Percentiles rank a stretch among this genome's conserved stretches.
Conservation (phyloP, 2,113 vertebrate genomes). For the Odontesthes bonariensis region DNA sequence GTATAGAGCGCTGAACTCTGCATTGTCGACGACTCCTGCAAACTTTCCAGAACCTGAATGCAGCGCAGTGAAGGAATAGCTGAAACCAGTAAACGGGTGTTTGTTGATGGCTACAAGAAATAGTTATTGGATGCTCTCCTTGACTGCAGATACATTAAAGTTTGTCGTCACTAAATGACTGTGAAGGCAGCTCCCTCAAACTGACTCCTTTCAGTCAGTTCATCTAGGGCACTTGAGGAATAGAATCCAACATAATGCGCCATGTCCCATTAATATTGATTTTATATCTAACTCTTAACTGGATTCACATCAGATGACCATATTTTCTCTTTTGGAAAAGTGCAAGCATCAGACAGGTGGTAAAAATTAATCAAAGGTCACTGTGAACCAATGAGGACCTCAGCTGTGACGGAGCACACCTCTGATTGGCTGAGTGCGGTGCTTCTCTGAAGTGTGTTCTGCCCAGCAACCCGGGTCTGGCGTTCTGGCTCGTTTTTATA, state of each 20-base stretch:
- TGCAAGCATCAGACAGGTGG: constrained; percentile 50
- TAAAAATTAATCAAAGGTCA: constrained; percentile 53
- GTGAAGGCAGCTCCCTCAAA: not conserved
- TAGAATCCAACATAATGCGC: not conserved
- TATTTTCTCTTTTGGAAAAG: constrained; percentile 25
- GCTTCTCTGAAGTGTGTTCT: constrained; percentile 63
- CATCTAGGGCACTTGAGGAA: not conserved
- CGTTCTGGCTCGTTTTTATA: constrained; percentile 62
- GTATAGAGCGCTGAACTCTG: too few relatives aligned
- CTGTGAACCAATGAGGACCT: constrained; percentile 65
- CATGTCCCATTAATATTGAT: not conserved
- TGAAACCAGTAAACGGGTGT: too few relatives aligned
- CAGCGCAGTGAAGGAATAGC: too few relatives aligned
- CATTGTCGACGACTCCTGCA: too few relatives aligned
- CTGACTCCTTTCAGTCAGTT: not conserved
- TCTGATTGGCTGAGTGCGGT: constrained; percentile 64
- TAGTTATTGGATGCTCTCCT: not conserved
- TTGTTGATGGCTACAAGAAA: too few relatives aligned
- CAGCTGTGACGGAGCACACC: constrained; percentile 36
- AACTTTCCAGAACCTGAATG: too few relatives aligned
- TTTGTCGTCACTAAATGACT: not conserved
- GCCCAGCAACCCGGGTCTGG: constrained; percentile 75
- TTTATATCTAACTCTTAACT: not conserved
- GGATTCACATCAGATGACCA: constrained; percentile 1
- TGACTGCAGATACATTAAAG: constrained; percentile 1